Evolutionary conservation across 2,797 vertebrate species (phyloP).

Genomic region (Toxotes lorentzi): DNA sequence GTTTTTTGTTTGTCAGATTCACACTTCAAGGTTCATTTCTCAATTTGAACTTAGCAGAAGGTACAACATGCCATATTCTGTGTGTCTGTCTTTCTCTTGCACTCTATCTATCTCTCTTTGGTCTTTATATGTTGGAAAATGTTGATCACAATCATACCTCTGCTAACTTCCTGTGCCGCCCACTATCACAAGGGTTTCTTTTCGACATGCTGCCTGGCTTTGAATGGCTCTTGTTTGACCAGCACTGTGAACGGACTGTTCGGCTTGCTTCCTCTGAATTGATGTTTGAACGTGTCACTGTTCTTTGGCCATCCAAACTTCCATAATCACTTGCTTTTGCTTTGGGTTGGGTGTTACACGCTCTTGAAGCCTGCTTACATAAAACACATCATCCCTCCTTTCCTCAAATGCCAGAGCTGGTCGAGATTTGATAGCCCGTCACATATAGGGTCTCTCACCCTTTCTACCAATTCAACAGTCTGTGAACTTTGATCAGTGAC

Average conservation of each 20-base stretch:
- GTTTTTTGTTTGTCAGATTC: background rate
- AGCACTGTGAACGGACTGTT: conserved; percentile 26
- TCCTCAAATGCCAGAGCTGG: conserved; percentile 10
- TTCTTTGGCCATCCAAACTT: conserved; percentile 6
- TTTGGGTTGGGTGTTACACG: background rate
- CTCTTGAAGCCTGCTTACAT: conserved; percentile 9
- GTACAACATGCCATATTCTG: conserved; percentile 1
- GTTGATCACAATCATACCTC: conserved; percentile 24
- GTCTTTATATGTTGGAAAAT: conserved; percentile 37
- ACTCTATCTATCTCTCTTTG: conserved; percentile 18
- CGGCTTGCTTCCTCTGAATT: conserved; percentile 26
- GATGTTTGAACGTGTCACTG: conserved; percentile 31
- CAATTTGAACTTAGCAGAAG: conserved; percentile 16
- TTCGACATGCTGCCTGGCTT: conserved; percentile 42
- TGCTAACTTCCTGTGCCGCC: conserved; percentile 11
- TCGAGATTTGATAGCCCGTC: background rate
- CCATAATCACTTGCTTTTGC: conserved; percentile 31
- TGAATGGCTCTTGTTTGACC: conserved; percentile 38
- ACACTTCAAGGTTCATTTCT: background rate
- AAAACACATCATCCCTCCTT: conserved; percentile 27
- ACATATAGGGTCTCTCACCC: background rate
- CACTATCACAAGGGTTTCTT: conserved; percentile 33
- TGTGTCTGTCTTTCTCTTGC: conserved; percentile 35
- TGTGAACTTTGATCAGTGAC: conserved; percentile 18
- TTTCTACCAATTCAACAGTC: conserved; percentile 28